Percentiles rank a stretch among this genome's conserved stretches.
These are phyloP conservation scores for Forbesichthys agassizii DNA, from an alignment of 2,113 vertebrate genomes.

Conservation along the genomic window DNA sequence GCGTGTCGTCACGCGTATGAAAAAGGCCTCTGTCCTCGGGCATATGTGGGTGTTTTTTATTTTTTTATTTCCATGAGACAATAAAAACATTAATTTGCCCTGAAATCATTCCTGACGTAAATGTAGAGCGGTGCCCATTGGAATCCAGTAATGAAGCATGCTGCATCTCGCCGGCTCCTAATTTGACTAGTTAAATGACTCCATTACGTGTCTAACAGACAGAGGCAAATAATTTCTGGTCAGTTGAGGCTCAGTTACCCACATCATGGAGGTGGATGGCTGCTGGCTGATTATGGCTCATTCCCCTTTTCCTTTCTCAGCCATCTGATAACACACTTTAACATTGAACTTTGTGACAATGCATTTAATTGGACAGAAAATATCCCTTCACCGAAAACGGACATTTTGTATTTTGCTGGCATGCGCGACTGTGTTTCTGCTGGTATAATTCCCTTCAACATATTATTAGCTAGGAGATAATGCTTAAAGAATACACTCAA, in stretches of 20 bases:
- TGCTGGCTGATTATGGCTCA: constrained; percentile 50
- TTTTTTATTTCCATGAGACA: constrained; percentile 77
- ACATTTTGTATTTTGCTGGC: constrained; percentile 6
- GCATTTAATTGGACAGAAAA: not conserved
- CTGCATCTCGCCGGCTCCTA: constrained; percentile 98
- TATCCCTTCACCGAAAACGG: not conserved
- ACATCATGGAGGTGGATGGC: constrained; percentile 82
- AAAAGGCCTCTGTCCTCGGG: constrained; percentile 17
- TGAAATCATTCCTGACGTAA: constrained; percentile 99
- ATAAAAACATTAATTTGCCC: constrained; percentile 99
- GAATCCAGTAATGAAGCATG: constrained; percentile 99
- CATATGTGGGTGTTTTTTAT: constrained; percentile 35
- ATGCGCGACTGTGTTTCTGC: constrained; percentile 9
- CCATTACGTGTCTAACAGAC: constrained; percentile 99
- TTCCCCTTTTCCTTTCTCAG: constrained; percentile 71
- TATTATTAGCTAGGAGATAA: constrained; percentile 12
- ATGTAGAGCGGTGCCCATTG: constrained; percentile 98
- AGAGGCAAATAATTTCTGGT: constrained; percentile 99
- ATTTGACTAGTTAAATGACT: constrained; percentile 99
- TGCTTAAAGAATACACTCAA: constrained; percentile 26
- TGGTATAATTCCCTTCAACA: constrained; percentile 24
- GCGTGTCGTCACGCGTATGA: constrained; percentile 8
- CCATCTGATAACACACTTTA: constrained; percentile 35
- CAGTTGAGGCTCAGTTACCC: constrained; percentile 99
- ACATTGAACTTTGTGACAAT: constrained; percentile 20